Evolutionary conservation across 2,888 invertebrate genomes (phyloP).

Genomic region (Sinotaia quadrata): DNA sequence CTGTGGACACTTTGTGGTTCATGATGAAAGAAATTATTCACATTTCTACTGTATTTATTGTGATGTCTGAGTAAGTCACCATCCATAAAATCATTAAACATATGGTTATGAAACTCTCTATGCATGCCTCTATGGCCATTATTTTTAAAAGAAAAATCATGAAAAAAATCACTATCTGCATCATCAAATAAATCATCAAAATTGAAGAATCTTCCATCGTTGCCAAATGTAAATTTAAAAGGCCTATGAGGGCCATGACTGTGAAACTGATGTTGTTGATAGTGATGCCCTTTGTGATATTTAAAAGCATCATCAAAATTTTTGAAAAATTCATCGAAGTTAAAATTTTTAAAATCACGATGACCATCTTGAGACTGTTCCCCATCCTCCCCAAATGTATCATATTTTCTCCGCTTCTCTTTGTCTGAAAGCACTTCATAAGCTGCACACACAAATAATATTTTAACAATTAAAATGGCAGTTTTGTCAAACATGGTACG

Average conservation of each 20-base stretch:
- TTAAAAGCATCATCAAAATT: slow-evolving; percentile 63
- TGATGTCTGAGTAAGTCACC: slow-evolving; percentile 17
- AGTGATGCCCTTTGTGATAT: slow-evolving; percentile 50
- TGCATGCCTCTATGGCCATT: slow-evolving; percentile 13
- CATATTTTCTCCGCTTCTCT: slow-evolving; percentile 73
- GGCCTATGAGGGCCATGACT: slow-evolving; percentile 35
- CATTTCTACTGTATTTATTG: slow-evolving; percentile 6
- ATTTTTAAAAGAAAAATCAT: not conserved
- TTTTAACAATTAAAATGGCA: too few relatives aligned
- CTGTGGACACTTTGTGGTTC: too few relatives aligned
- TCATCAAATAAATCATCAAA: slow-evolving; percentile 71
- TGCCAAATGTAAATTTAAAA: slow-evolving; percentile 37
- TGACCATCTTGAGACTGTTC: slow-evolving; percentile 48
- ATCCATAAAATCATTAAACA: slow-evolving; percentile 23
- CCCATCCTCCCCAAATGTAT: slow-evolving; percentile 71
- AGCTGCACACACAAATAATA: too few relatives aligned
- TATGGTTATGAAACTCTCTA: slow-evolving; percentile 29
- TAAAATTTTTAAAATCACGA: slow-evolving; percentile 56
- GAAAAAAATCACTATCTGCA: slow-evolving; percentile 49
- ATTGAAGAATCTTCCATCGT: slow-evolving; percentile 58
- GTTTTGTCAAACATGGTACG: too few relatives aligned
- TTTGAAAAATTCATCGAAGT: slow-evolving; percentile 73
- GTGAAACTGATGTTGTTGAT: slow-evolving; percentile 44
- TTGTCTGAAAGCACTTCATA: slow-evolving; percentile 74
- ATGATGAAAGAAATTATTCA: slow-evolving; percentile 9